Conservation (phyloP, 1,140 invertebrate species). For the Latrodectus geometricus region DNA sequence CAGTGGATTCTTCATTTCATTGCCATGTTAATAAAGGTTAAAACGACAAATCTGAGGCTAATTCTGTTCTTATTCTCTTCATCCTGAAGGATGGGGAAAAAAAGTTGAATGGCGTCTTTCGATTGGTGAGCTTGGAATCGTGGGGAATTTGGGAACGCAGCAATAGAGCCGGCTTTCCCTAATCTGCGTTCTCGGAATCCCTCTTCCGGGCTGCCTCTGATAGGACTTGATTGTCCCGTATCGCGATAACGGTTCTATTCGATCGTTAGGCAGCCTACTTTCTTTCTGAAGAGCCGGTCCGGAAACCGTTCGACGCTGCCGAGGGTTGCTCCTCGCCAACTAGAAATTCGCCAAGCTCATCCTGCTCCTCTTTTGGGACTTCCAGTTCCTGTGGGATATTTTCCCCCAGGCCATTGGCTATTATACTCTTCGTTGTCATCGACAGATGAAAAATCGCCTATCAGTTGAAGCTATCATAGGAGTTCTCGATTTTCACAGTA, state of each 20-base stretch:
- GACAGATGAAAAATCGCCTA: too few relatives aligned
- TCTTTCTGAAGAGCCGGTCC: neutral
- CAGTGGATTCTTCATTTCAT: too few relatives aligned
- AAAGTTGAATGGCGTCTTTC: neutral
- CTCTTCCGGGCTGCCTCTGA: neutral
- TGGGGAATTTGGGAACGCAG: neutral
- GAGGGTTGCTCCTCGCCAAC: neutral
- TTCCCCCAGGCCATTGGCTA: neutral
- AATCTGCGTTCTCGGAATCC: conserved; percentile 2
- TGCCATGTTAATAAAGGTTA: too few relatives aligned
- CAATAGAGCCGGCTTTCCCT: neutral
- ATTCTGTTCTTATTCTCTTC: too few relatives aligned
- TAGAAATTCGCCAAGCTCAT: neutral
- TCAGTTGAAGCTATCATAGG: too few relatives aligned
- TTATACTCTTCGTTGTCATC: too few relatives aligned
- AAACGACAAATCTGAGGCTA: too few relatives aligned
- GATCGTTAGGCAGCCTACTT: conserved; percentile 1
- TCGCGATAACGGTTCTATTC: conserved; percentile 2
- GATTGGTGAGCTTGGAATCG: neutral
- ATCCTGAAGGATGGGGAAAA: neutral
- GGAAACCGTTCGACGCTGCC: neutral
- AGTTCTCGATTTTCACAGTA: too few relatives aligned
- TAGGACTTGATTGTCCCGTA: conserved; percentile 16
- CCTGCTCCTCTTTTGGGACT: neutral
- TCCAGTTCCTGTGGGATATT: neutral